These are phyloP conservation scores for Narcine bancroftii DNA, from an alignment of 2,113 vertebrate species.

Conservation along the genomic window DNA sequence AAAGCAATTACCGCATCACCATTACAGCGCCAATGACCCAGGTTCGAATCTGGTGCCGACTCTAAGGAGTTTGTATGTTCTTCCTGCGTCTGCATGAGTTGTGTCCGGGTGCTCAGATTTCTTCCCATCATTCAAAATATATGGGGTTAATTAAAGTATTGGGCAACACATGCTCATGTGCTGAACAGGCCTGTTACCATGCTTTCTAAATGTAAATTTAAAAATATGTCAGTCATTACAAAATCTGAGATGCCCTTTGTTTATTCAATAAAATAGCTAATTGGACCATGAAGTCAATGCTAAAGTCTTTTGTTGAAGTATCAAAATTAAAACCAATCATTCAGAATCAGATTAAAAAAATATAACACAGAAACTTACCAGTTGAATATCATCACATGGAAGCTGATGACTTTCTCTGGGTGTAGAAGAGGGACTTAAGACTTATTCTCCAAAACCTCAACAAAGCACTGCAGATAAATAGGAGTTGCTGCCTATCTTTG, in stretches of 20 bases:
- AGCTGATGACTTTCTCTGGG: neutral
- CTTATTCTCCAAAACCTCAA: neutral
- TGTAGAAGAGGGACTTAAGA: neutral
- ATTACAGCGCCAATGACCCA: too few species aligned
- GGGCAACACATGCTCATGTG: too few species aligned
- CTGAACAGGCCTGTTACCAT: too few species aligned
- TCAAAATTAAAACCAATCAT: neutral
- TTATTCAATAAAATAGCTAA: neutral
- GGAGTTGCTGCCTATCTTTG: neutral
- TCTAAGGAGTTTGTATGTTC: too few species aligned
- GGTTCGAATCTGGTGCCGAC: too few species aligned
- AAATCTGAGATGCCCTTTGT: neutral
- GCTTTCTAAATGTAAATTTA: too few species aligned
- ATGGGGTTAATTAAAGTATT: too few species aligned
- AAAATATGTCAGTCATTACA: neutral
- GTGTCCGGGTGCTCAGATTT: too few species aligned
- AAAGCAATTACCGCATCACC: too few species aligned
- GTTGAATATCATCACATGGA: neutral
- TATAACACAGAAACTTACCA: neutral
- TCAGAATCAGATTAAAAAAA: neutral
- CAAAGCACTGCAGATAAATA: neutral
- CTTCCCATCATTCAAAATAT: too few species aligned
- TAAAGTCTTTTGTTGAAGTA: neutral
- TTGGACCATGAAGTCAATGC: neutral
- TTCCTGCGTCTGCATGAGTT: too few species aligned